Conservation (phyloP, 2,797 vertebrate genomes). For the Coendou prehensilis region DNA sequence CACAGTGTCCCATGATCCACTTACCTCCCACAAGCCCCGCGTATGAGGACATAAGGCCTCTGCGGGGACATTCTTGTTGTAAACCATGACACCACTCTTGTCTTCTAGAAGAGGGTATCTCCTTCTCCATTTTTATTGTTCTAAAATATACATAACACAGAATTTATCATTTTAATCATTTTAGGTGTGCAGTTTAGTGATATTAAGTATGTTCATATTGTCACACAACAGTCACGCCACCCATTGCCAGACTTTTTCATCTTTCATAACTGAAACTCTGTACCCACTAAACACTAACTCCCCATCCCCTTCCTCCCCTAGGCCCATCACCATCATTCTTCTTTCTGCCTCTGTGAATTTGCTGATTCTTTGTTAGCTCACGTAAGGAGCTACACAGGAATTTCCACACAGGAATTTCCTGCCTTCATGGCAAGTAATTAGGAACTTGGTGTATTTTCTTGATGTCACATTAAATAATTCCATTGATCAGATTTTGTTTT, state of each 20-base stretch:
- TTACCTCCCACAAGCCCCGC: neutral
- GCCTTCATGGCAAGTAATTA: neutral
- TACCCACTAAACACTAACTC: neutral
- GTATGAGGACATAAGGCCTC: neutral
- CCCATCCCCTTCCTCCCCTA: too few relatives aligned
- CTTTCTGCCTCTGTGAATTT: neutral
- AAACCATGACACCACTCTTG: neutral
- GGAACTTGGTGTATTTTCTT: neutral
- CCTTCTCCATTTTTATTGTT: neutral
- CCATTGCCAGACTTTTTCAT: neutral
- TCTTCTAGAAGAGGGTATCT: neutral
- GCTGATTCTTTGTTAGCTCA: neutral
- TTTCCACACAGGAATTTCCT: neutral
- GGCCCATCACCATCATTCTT: neutral
- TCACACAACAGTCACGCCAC: too few relatives aligned
- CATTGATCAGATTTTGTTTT: neutral
- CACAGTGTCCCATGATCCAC: neutral
- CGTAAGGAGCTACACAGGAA: neutral
- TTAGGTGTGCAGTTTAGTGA: neutral
- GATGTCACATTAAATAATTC: neutral
- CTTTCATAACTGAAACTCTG: neutral
- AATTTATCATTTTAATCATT: neutral
- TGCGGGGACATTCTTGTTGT: neutral
- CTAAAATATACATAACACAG: neutral
- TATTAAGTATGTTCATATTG: neutral